phyloP scores from a whole-genome alignment of 2,797 vertebrate species.

The Myioborus miniatus region DNA sequence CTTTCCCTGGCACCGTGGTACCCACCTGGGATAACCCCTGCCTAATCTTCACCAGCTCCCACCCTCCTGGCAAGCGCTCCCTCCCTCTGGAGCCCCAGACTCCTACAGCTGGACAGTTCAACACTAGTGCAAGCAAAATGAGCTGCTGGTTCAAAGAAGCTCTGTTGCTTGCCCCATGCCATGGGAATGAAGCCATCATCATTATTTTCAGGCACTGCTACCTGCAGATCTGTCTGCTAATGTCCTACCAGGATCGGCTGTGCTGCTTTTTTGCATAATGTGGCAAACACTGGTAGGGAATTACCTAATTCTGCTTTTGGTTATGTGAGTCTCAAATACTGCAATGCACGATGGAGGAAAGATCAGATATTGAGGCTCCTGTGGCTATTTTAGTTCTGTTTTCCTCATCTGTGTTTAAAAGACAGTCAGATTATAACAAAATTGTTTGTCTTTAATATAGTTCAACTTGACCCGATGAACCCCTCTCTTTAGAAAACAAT shows the following conservation, averaged over 20 bases:
- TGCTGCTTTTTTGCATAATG: not conserved
- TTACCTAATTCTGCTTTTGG: slow-evolving; percentile 5
- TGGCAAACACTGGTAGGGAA: not conserved
- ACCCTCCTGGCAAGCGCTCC: accelerated
- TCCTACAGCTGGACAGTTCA: not conserved
- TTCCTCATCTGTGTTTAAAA: slow-evolving; percentile 51
- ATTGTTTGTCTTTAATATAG: slow-evolving; percentile 66
- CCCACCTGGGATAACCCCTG: not conserved
- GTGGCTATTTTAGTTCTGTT: slow-evolving; percentile 36
- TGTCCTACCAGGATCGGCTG: not conserved
- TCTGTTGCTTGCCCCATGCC: not conserved
- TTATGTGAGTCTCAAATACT: not conserved
- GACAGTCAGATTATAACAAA: slow-evolving; percentile 43
- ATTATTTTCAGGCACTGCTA: not conserved
- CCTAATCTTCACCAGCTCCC: not conserved
- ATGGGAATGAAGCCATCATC: not conserved
- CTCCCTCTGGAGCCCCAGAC: not conserved
- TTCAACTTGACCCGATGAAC: slow-evolving; percentile 45
- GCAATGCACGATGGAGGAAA: not conserved
- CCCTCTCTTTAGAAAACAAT: slow-evolving; percentile 47
- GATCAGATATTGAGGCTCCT: not conserved
- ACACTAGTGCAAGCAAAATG: not conserved
- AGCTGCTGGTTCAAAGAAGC: not conserved
- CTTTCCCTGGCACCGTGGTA: not conserved
- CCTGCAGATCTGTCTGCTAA: not conserved